Base-by-base conservation (phyloP, 2,797 vertebrate genomes). In the Podarcis siculus region DNA sequence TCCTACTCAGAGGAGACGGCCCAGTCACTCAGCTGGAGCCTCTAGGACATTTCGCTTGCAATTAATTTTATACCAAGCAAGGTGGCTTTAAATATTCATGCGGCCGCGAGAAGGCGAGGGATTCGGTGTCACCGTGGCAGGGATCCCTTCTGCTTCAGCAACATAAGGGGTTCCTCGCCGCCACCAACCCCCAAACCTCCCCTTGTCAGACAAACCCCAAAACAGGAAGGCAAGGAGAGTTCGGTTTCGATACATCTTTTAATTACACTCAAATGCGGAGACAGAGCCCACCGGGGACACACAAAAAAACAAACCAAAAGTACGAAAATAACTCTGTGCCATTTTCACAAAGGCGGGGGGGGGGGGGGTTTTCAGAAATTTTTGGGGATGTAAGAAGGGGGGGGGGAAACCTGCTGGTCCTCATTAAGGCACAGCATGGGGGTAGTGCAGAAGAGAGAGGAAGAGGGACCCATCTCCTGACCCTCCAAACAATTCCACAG, bases 251-350 rank as follows among this genome's bases (percentile, higher is more conserved):
- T 37, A 78, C 25, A 21, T n/a, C n/a, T 72, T 90, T 90, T 89
- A 89, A 90, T 90, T 79, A 78, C 83, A 86, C 79, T 37, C 37
- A 49, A n/a, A 49, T 45, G 72, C 42, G n/a, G 27, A 75, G 72
- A 67, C 45, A 80, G 39, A 39, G 39, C 58, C 79, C 71, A 39
- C 58, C 10, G 13, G 78, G 67, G 81, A 67, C 64, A 30, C 32
- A 4, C 3, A 8, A 0, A 5, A 13, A 13, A 19, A 12, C 27
- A 10, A 30, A 17, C 30, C 45, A 49, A 61, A 21, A 73, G 42
- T 87, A 77, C 2, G 86, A 82, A 90, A 85, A 88, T 85, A 85
- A 35, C 35, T 58, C 69, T 82, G 84, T 27, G 84, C 61, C 84
- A 73, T 49, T 66, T 37, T 37, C 1, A 12, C 15, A 69, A 58